Evolutionary conservation across 2,888 invertebrate species (phyloP), one percentile per base, ranked within the genome.

Genomic region (Sesamia inferens): DNA sequence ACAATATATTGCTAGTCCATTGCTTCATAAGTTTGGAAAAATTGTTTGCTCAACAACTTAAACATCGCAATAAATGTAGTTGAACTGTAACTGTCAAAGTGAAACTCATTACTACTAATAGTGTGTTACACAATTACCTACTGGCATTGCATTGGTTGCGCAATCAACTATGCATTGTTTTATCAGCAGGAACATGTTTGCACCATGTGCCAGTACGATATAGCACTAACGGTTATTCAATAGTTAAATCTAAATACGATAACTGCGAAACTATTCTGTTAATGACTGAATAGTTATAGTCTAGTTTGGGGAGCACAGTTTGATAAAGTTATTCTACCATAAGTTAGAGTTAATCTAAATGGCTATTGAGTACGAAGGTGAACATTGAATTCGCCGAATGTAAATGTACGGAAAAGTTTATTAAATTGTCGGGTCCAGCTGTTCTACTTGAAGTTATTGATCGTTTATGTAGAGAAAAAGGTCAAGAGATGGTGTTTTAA

Each of bases 371-470:
- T 47, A 31, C n/a, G 47, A 42, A 65, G 22, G 57, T 68, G 59
- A 65, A 65, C 42, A 61, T 77, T 62, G 47, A 78, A 66, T 81
- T 76, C 64, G 66, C n/a, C 67, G 57, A 54, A 76, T 67, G 63
- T 42, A 73, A 47, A 57, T 68, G 73, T 62, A 68, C 42, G n/a
- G n/a, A 47, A 70, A 62, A 71, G 64, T 83, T 74, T 79, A 71
- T 74, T 68, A 66, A 74, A 63, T 68, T 48, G 65, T 79, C 22
- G 55, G 57, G 68, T 68, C 31, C 66, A 67, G 68, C 57, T 68
- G 71, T 79, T 79, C 57, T 58, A 58, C 74, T 71, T 54, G 42
- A 24, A 31, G 57, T 72, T 78, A 78, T 82, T 78, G 59, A 80
- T 68, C 57, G 47, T 14, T 68, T 22, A 67, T 71, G 42, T 66